Evolutionary conservation across 2,888 invertebrate species (phyloP).

Genomic region (Urechis unicinctus): DNA sequence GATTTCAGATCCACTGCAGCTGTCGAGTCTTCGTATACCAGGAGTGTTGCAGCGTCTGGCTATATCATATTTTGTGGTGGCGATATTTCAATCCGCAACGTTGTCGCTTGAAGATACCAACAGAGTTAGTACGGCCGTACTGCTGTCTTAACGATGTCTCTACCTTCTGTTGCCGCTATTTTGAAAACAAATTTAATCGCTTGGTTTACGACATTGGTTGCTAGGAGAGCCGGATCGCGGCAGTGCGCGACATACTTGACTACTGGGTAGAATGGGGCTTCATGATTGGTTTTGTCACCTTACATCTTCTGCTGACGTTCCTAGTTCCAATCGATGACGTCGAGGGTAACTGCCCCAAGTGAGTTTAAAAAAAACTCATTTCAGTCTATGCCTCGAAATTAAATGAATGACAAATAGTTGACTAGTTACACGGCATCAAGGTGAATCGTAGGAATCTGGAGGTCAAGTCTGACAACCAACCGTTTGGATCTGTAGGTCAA

Average conservation of each 20-base stretch:
- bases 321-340: neutral
- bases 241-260: neutral
- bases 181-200: too few species aligned
- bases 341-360: neutral
- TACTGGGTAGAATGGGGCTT: neutral
- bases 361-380: neutral
- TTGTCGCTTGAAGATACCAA: too few species aligned
- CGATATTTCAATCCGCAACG: neutral
- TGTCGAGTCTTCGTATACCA: slow-evolving; percentile 61
- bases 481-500: too few species aligned
- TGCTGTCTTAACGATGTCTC: too few species aligned
- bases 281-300: neutral
- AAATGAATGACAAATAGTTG: too few species aligned
- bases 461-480: too few species aligned
- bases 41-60: slow-evolving; percentile 88
- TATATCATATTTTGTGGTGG: slow-evolving; percentile 63
- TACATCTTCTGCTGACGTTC: neutral
- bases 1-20: neutral
- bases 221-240: neutral
- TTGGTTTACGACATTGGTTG: too few species aligned
- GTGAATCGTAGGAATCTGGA: too few species aligned
- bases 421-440: too few species aligned
- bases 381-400: neutral
- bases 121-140: too few species aligned
- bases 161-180: too few species aligned